Evolutionary conservation across 2,888 invertebrate genomes (phyloP), one percentile per base, ranked within the genome.

Genomic region (Agrotis exclamationis): DNA sequence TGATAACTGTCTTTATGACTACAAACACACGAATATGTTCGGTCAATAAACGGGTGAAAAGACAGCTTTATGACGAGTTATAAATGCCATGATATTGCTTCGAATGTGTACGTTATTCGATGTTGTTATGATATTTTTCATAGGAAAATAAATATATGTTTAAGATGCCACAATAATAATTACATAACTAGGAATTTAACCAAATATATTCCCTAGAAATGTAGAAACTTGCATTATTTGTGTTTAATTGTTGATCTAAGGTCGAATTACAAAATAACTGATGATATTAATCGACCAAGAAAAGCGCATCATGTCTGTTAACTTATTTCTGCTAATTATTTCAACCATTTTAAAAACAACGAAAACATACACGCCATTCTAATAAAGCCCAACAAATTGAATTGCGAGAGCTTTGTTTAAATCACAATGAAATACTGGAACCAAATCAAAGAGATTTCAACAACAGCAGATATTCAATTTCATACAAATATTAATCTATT

Each of bases 1-100:
- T 87, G 86, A 88, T 90, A 89, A 89, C 85, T 80, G 86, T 81
- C 86, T 86, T 86, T 86, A 89, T 87, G 87, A 85, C 82, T 75
- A 39, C 39, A 39, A 84, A 77, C 78, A 78, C 80, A 78, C 57
- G 45, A 69, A 76, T 48, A 70, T 63, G 79, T 76, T 85, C 63
- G 56, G 74, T 70, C 68, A 67, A 70, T 79, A 82, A 77, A 77
- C 70, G 63, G 60, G 63, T 69, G 63, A 51, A 22, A 65, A 63
- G 28, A 54, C 69, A 57, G 33, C n/a, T 82, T 68, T 64, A 67
- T 28, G 22, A 47, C n/a, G 0, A 62, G 47, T 20, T 47, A 22
- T 50, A 65, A 54, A 74, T 76, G 56, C 56, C 68, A 73, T 62
- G 58, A 48, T 62, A 63, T 75, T 75, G 47, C n/a, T 67, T 14